Evolutionary conservation across 1,140 invertebrate species (phyloP), one percentile per base, ranked within the genome.

Genomic region (Drosophila fuyamai): DNA sequence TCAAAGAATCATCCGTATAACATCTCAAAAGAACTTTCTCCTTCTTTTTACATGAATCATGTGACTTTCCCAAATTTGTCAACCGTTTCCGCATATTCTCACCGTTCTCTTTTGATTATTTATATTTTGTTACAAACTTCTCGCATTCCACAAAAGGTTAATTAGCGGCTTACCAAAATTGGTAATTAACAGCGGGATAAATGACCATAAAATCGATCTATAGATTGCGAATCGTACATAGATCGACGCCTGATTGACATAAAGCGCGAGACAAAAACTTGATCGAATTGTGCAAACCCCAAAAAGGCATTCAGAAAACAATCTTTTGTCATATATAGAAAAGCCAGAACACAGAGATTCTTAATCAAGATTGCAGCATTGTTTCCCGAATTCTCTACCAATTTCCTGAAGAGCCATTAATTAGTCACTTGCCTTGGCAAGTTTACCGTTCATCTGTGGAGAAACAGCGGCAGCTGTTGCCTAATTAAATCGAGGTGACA

Each of bases 81-180:
- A 59, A 60, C 55, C 47, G 43, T 43, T 86, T 85, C 81, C 81
- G 81, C 74, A 73, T 76, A 57, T 62, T 65, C 16, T 10, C 8
- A 27, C 10, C 53, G 29, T 46, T 41, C 55, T 60, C 29, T 43
- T 53, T 47, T 50, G 27, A 54, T 0, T 18, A 56, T 44, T 51
- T 43, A 10, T 41, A 14, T 48, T 47, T 18, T 40, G 35, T 58
- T 16, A 16, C 38, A 50, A 78, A 75, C 75, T 71, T 72, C 8
- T 40, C 48, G 47, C 58, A 71, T 86, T 53, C 73, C 75, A 57
- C 61, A 85, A 75, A 79, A 72, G 75, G 74, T 55, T 85, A 85
- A 86, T 85, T 86, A 85, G 58, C 58, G 8, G 47, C 55, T 71
- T 47, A 43, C 83, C 83, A 81, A 85, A 85, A 85, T 85, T 85